Conservation (phyloP, 2,797 vertebrate species). For the Tenualosa ilisha region DNA sequence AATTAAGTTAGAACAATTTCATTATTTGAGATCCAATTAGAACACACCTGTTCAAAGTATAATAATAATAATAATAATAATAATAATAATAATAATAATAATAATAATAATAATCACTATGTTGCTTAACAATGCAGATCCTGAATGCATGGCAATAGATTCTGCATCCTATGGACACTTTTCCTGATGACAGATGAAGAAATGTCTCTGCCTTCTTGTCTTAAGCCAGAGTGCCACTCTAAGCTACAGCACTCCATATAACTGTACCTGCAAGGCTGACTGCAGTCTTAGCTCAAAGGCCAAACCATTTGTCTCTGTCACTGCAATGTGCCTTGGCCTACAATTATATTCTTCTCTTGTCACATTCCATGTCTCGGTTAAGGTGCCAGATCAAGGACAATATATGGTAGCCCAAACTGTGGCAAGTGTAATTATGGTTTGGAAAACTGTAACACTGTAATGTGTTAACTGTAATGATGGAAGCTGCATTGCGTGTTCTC, state of each 20-base stretch:
- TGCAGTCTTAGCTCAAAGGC: constrained; percentile 20
- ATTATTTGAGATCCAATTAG: background rate
- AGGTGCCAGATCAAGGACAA: background rate
- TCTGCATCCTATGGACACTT: background rate
- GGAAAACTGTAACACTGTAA: background rate
- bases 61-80: background rate
- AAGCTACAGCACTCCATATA: background rate
- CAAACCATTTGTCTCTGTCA: constrained; percentile 16
- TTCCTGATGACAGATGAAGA: background rate
- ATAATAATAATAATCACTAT: too few relatives aligned
- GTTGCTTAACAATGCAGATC: too few relatives aligned
- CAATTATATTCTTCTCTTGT: constrained; percentile 13
- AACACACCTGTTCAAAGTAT: background rate
- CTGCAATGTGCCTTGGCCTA: background rate
- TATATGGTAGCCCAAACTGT: background rate
- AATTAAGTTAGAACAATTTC: background rate
- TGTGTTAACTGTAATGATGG: background rate
- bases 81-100: background rate
- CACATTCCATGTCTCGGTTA: background rate
- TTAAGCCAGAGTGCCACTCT: background rate
- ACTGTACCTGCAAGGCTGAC: background rate
- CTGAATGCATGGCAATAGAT: too few relatives aligned
- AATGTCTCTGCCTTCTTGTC: background rate
- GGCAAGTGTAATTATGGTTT: background rate
- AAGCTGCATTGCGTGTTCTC: background rate